A percentile compares a stretch with the other conserved stretches of the same genome.
phyloP scores from a whole-genome alignment of 2,113 vertebrate species.

The Marcusenius ussheri region DNA sequence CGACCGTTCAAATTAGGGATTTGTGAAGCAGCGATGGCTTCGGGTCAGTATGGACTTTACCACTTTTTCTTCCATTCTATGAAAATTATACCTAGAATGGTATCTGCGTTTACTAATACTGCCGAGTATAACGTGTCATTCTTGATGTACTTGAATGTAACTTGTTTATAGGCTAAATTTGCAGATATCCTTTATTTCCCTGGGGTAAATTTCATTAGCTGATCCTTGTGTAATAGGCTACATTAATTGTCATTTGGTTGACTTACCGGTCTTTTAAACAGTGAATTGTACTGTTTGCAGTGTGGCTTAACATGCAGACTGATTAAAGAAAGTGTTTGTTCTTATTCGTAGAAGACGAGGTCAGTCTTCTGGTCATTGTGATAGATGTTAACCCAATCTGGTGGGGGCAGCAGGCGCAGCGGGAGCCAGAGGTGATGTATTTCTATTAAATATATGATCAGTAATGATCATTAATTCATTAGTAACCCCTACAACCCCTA shows the following conservation, averaged over 20 bases:
- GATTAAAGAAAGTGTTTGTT: background rate
- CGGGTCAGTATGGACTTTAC: background rate
- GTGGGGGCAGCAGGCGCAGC: constrained; percentile 86
- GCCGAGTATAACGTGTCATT: background rate
- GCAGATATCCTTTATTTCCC: background rate
- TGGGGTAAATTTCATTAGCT: background rate
- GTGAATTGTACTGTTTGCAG: background rate
- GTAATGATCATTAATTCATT: background rate
- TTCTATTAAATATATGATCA: background rate
- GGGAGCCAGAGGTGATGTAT: constrained; percentile 70
- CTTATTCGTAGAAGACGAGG: constrained; percentile 74
- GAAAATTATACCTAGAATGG: background rate
- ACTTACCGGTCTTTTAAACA: background rate
- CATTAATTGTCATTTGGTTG: background rate
- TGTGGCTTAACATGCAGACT: background rate
- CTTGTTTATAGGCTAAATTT: background rate
- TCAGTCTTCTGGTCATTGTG: constrained; percentile 78
- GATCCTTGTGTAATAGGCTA: background rate
- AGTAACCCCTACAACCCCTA: too few species aligned
- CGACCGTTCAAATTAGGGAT: background rate
- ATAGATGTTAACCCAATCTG: constrained; percentile 90
- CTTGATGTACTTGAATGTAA: background rate
- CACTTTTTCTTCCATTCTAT: background rate
- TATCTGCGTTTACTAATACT: background rate
- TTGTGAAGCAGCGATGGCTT: constrained; percentile 14